These are phyloP conservation scores for Ptychoptera contaminata DNA, from an alignment of 2,888 invertebrate species.

Conservation along the genomic window DNA sequence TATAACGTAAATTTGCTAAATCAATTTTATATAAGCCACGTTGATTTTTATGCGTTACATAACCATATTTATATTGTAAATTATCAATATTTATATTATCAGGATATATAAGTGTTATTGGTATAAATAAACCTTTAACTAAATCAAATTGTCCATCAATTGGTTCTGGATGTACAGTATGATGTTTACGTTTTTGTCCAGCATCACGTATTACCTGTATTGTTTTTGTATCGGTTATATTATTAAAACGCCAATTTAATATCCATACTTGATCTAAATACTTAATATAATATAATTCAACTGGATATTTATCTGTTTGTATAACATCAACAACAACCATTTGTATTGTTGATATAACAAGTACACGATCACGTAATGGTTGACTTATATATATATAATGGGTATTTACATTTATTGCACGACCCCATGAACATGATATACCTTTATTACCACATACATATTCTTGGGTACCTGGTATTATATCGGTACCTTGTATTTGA, in stretches of 20 bases:
- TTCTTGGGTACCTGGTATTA: constrained; percentile 55
- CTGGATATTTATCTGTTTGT: constrained; percentile 53
- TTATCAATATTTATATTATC: constrained; percentile 35
- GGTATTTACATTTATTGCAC: constrained; percentile 52
- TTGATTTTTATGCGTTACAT: constrained; percentile 56
- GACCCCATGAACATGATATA: constrained; percentile 53
- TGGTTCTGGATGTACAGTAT: constrained; percentile 55
- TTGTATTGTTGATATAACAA: constrained; percentile 54
- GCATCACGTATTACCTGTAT: constrained; percentile 51
- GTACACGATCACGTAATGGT: constrained; percentile 49
- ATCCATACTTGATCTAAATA: constrained; percentile 62
- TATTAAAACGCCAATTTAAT: constrained; percentile 33
- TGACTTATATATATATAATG: constrained; percentile 58
- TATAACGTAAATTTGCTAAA: constrained; percentile 51
- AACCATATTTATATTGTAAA: constrained; percentile 49
- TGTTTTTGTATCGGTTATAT: constrained; percentile 9
- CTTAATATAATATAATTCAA: constrained; percentile 50
- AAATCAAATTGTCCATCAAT: constrained; percentile 62
- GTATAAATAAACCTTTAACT: constrained; percentile 46
- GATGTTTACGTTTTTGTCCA: constrained; percentile 52
- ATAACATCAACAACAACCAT: constrained; percentile 57
- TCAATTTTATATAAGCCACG: constrained; percentile 57
- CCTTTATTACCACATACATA: constrained; percentile 51
- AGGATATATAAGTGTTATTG: constrained; percentile 25
- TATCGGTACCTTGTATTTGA: constrained; percentile 51